Evolutionary conservation across 2,888 invertebrate genomes (phyloP).

Genomic region (Eumerus sabulonum): DNA sequence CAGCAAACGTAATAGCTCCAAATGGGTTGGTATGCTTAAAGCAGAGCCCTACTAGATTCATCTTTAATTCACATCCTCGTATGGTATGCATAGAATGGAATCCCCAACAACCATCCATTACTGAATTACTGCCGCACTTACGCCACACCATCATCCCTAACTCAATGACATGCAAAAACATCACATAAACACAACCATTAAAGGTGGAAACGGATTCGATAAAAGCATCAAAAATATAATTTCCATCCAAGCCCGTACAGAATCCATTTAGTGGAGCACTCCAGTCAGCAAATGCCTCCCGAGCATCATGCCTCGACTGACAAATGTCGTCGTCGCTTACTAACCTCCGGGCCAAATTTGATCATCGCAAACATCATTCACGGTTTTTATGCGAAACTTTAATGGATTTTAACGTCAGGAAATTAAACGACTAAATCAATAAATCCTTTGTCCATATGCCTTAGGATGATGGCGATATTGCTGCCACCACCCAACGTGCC

Average conservation of each 20-base stretch:
- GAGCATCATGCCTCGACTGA: not conserved
- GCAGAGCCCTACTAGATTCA: no score
- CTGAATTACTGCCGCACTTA: not conserved
- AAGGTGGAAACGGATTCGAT: slow-evolving; percentile 64
- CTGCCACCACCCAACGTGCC: not conserved
- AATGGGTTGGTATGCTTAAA: not conserved
- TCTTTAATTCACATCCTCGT: not conserved
- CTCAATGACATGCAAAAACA: slow-evolving; percentile 66
- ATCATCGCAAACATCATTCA: slow-evolving; percentile 67
- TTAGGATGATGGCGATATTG: slow-evolving; percentile 35
- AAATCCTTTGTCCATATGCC: slow-evolving; percentile 69
- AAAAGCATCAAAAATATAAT: slow-evolving; percentile 54
- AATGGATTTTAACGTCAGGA: slow-evolving; percentile 72
- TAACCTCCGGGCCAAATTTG: slow-evolving; percentile 67
- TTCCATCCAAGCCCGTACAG: slow-evolving; percentile 60
- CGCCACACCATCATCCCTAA: slow-evolving; percentile 37
- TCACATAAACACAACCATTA: slow-evolving; percentile 64
- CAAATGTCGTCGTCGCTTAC: slow-evolving; percentile 63
- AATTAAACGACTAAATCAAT: slow-evolving; percentile 72
- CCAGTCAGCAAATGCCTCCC: not conserved
- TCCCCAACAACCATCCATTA: not conserved
- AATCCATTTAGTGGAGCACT: not conserved
- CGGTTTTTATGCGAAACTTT: slow-evolving; percentile 70
- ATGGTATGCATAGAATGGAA: not conserved
- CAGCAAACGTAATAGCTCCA: no score